Evolutionary conservation across 1,140 invertebrate genomes (phyloP).

Genomic region (Lepidurus arcticus): DNA sequence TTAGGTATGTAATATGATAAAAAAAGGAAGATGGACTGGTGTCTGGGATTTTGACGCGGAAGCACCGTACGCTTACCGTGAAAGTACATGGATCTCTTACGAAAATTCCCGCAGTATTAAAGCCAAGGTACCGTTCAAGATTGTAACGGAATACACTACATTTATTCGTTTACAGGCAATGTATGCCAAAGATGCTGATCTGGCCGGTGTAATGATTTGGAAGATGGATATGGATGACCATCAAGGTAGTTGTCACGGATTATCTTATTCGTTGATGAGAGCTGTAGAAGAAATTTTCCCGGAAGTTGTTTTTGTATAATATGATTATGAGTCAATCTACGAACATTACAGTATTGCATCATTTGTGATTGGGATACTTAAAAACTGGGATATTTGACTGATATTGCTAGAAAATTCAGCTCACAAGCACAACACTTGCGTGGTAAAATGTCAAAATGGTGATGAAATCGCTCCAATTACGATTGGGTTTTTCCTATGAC

Average conservation of each 20-base stretch:
- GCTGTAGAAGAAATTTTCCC: conserved; percentile 46
- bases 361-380: no score
- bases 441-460: neutral
- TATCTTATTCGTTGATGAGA: conserved; percentile 53
- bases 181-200: conserved; percentile 43
- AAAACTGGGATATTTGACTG: no score
- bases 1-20: no score
- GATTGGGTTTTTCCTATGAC: neutral
- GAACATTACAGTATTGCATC: no score
- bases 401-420: no score
- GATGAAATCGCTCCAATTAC: neutral
- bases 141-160: neutral
- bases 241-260: conserved; percentile 45
- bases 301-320: no score
- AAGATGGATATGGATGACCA: conserved; percentile 50
- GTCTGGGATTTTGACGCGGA: conserved; percentile 55
- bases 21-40: conserved; percentile 45
- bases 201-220: conserved; percentile 54
- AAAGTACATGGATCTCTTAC: conserved; percentile 55
- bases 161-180: conserved; percentile 33
- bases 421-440: neutral
- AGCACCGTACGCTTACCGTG: conserved; percentile 55
- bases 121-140: conserved; percentile 51
- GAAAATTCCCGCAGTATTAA: conserved; percentile 57
- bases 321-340: no score